Base-by-base conservation (phyloP, 2,113 vertebrate species). In the Ibidorhyncha struthersii region DNA sequence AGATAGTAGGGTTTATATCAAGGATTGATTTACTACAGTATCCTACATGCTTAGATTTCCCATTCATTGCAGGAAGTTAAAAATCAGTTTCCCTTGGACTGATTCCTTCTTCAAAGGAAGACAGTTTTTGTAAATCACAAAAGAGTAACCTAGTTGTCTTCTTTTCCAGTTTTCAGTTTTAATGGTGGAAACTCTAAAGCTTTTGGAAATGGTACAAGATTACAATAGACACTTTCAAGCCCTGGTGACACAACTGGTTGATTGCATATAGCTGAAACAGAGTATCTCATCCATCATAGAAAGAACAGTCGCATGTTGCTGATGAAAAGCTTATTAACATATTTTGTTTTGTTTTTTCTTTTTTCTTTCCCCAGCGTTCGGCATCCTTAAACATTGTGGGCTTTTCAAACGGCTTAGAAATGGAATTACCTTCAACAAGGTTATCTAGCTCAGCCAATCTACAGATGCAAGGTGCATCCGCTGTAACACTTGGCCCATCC, bases 341-440 rank as follows among this genome's bases (percentile, higher is more conserved):
- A 23, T 38, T 55, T 34, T n/a, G 11, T 27, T 26, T 62, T 26
- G 7, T 19, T 23, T 2, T 58, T 53, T 19, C 4, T 59, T 43
- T 74, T 79, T 71, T 15, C 2, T n/a, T 50, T 59, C 38, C 30
- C 4, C 65, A 98, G 98, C 81, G 13, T 74, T 97, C 97, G 2
- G 72, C 98, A 72, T 98, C 98, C 2, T 95, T 98, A 89, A 98
- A 93, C 89, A 73, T 87, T 65, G 97, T 94, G 96, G 97, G 96
- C 59, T 98, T 98, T 92, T 97, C 98, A 72, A 97, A 95, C 65
- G 18, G 94, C 29, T 58, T 98, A 71, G 98, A 98, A 85, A 98
- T 98, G 98, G 98, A 98, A n/a, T 86, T 98, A 40, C 96, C 98
- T 38, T 97, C 98, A 19, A 17, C 96, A 17, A 97, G 93, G 71